A percentile compares a stretch with the other conserved stretches of the same genome.
Conservation (phyloP, 2,888 invertebrate species). For the Caenorhabditis angaria region DNA sequence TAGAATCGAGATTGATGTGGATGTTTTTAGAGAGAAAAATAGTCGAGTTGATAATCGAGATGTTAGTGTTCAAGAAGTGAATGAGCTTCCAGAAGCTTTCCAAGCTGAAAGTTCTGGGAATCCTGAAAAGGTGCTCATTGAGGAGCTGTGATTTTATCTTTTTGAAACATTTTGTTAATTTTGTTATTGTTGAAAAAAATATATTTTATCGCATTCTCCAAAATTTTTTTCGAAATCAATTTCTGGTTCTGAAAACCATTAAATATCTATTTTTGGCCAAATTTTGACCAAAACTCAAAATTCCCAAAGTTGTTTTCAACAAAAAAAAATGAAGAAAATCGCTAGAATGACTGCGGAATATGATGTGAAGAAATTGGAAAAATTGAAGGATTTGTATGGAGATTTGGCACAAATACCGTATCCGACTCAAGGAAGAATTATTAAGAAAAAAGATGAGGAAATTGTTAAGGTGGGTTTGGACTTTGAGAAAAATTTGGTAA, state of each 20-base stretch:
- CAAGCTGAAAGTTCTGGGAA: background rate
- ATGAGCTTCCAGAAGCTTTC: slow-evolving; percentile 39
- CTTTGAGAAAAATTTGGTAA: too few relatives aligned
- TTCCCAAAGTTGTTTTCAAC: too few relatives aligned
- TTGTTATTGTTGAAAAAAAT: slow-evolving; percentile 12
- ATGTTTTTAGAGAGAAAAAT: slow-evolving; percentile 37
- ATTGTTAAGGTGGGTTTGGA: slow-evolving; percentile 21
- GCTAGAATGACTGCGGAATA: slow-evolving; percentile 40
- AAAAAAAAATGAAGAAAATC: slow-evolving; percentile 7
- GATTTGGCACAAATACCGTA: slow-evolving; percentile 60
- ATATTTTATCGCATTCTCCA: slow-evolving; percentile 6
- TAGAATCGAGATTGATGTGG: slow-evolving; percentile 40
- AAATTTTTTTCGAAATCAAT: background rate
- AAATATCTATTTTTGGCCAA: background rate
- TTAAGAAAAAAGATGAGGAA: slow-evolving; percentile 20
- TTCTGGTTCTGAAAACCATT: background rate
- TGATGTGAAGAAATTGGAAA: slow-evolving; percentile 52
- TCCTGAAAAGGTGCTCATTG: slow-evolving; percentile 26
- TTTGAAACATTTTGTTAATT: slow-evolving; percentile 13
- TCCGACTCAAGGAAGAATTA: slow-evolving; percentile 51
- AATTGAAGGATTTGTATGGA: slow-evolving; percentile 58
- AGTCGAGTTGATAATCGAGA: slow-evolving; percentile 28
- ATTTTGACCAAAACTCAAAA: background rate
- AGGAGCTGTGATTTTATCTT: slow-evolving; percentile 31
- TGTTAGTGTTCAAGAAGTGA: slow-evolving; percentile 40